Evolutionary conservation across 2,888 invertebrate species (phyloP).

Genomic region (Drosophila mettleri): DNA sequence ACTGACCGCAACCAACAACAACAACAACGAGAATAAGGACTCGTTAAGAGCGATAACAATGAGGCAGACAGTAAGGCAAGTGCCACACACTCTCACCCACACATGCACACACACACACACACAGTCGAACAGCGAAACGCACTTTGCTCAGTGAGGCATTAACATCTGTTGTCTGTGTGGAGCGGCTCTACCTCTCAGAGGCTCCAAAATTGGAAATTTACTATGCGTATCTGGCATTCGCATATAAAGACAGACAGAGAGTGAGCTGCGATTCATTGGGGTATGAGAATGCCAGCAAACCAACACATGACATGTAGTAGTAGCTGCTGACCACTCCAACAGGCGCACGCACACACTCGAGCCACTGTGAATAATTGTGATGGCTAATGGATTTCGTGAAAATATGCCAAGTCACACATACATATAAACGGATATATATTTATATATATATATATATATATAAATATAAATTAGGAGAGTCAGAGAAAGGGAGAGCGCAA

Average conservation of each 20-base stretch:
- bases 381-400: slow-evolving; percentile 55
- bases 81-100: slow-evolving; percentile 24
- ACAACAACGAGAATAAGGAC: slow-evolving; percentile 30
- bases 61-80: slow-evolving; percentile 30
- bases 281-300: slow-evolving; percentile 15
- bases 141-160: slow-evolving; percentile 77
- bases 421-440: too few species aligned
- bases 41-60: slow-evolving; percentile 38
- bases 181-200: not conserved
- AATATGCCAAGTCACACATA: slow-evolving; percentile 45
- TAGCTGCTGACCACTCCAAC: slow-evolving; percentile 7
- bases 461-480: not conserved
- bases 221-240: slow-evolving; percentile 17
- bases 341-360: not conserved
- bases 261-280: slow-evolving; percentile 49
- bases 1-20: slow-evolving; percentile 63
- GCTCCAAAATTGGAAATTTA: slow-evolving; percentile 26
- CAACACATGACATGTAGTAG: slow-evolving; percentile 10
- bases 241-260: too few species aligned
- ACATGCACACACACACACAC: not conserved
- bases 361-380: slow-evolving; percentile 42
- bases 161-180: slow-evolving; percentile 70
- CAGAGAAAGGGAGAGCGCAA: not conserved
- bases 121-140: slow-evolving; percentile 71
- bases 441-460: not conserved